Evolutionary conservation across 2,113 vertebrate species (phyloP).

Genomic region (Zapus hudsonius): DNA sequence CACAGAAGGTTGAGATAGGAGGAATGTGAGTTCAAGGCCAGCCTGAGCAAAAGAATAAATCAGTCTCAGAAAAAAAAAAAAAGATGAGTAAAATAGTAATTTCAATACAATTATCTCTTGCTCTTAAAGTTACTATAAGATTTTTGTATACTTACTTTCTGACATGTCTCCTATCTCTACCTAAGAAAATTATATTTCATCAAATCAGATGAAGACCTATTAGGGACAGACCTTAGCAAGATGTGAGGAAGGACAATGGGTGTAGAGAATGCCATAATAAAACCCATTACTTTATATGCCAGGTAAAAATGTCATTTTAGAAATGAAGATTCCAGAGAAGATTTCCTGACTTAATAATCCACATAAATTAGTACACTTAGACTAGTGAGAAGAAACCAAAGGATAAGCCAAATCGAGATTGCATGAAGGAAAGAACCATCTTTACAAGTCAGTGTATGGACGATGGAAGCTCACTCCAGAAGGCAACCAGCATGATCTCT

Average conservation of each 20-base stretch:
- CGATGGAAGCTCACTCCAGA: too few species aligned
- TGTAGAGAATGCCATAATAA: too few species aligned
- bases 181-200: neutral
- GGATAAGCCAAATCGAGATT: too few species aligned
- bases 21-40: neutral
- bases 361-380: neutral
- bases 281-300: neutral
- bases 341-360: neutral
- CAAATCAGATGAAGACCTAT: neutral
- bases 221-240: neutral
- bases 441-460: too few species aligned
- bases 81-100: constrained; percentile 8
- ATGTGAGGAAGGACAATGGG: neutral
- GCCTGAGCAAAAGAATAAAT: neutral
- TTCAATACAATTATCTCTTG: neutral
- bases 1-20: neutral
- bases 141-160: constrained; percentile 14
- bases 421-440: too few species aligned
- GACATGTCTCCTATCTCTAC: neutral
- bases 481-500: too few species aligned
- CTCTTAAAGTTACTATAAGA: neutral
- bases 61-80: neutral
- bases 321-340: neutral
- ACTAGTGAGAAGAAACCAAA: neutral
- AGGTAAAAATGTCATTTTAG: neutral